Conservation (phyloP, 2,888 invertebrate species). For the Oxytorus armatus region DNA sequence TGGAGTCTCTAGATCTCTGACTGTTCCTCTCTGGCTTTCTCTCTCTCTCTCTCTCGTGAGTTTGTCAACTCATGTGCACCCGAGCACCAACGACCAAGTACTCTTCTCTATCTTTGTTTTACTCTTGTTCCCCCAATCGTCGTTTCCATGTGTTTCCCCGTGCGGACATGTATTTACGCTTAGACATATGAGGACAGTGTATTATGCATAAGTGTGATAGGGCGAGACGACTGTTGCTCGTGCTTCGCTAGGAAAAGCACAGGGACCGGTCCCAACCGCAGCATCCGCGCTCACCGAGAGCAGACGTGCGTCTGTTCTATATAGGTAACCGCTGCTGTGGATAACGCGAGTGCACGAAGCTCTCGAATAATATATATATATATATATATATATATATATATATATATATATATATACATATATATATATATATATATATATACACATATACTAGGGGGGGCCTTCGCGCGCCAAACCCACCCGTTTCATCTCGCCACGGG, state of each 20-base stretch:
- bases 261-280: conserved; percentile 59
- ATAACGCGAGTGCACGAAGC: conserved; percentile 22
- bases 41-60: conserved; percentile 34
- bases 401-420: no score
- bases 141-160: conserved; percentile 8
- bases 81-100: conserved; percentile 39
- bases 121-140: conserved; percentile 20
- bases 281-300: conserved; percentile 41
- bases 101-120: conserved; percentile 36
- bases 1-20: conserved; percentile 45
- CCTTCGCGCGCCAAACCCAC: no score
- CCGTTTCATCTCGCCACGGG: no score
- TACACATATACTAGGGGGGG: no score
- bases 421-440: no score
- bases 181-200: not conserved
- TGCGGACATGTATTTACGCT: not conserved
- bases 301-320: conserved; percentile 1
- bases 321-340: not conserved
- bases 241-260: conserved; percentile 43
- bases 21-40: conserved; percentile 34
- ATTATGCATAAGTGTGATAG: conserved; percentile 24
- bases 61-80: conserved; percentile 60
- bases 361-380: not conserved
- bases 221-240: conserved; percentile 32
- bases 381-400: not conserved